Evolutionary conservation across 2,113 vertebrate genomes (phyloP), one percentile per base, ranked within the genome.

Genomic region (Elephas maximus): DNA sequence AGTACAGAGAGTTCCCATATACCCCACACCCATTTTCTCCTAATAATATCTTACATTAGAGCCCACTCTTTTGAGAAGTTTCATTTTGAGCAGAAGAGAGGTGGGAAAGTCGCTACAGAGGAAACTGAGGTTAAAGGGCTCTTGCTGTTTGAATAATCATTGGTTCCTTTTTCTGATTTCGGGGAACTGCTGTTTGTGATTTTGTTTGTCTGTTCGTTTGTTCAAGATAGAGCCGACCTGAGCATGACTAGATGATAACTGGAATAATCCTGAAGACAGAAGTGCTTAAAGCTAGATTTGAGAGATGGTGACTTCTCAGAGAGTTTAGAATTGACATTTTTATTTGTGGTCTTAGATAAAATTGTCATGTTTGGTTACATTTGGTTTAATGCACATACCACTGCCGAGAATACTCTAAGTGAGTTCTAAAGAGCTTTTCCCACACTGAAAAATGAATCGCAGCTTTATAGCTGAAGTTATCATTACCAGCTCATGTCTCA

Each of bases 221-320:
- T 83, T 88, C 73, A 69, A 53, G 14, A 37, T 26, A 71, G 26
- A 7, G 30, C 9, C 60, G 24, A 82, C 4, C 7, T 60, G 24
- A 63, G 74, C 37, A 26, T 90, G 51, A 62, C 33, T 57, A 88
- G 80, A 80, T 89, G 51, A 60, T 44, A 8, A 33, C 10, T 37
- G n/a, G 44, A 45, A 8, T 44, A 80, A 69, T 44, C 23, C 73
- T n/a, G 8, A 95, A 94, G 62, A 87, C 18, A 95, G 67, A 89
- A 79, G 28, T 96, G 0, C 2, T 63, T 37, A 8, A 91, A 63
- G 15, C 28, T 9, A 84, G 5, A 41, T 88, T 71, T 88, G 41
- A 21, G 11, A 18, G 67, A 44, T 69, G 9, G 37, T 8, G 7
- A 60, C 30, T 63, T 88, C 33, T 78, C 48, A 92, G 53, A 63